Conservation (phyloP, 1,140 invertebrate genomes). For the Manduca sexta region DNA sequence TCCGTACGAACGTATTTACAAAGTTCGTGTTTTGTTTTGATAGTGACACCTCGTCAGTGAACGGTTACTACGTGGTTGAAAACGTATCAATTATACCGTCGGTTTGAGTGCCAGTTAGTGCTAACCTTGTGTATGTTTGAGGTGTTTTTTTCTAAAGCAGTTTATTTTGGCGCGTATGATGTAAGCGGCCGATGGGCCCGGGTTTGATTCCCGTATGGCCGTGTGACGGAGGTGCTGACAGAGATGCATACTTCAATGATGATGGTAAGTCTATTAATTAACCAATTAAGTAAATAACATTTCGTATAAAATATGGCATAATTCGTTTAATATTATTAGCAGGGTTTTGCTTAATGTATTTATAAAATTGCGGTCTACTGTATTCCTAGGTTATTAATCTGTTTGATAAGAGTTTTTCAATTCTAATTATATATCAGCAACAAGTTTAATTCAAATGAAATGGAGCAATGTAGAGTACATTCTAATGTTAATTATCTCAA, state of each 20-base stretch:
- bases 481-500: too few relatives aligned
- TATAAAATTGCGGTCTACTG: too few relatives aligned
- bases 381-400: too few relatives aligned
- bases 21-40: constrained; percentile 62
- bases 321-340: too few relatives aligned
- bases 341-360: too few relatives aligned
- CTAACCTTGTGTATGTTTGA: constrained; percentile 60
- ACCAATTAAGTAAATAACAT: too few relatives aligned
- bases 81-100: constrained; percentile 10
- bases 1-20: constrained; percentile 53
- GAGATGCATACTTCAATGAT: constrained; percentile 65
- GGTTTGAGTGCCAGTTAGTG: constrained; percentile 35
- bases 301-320: too few relatives aligned
- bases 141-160: constrained; percentile 40
- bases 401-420: too few relatives aligned
- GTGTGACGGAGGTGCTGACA: constrained; percentile 28
- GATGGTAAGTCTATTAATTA: constrained; percentile 48
- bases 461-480: too few relatives aligned
- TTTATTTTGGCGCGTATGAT: constrained; percentile 65
- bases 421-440: too few relatives aligned
- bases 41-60: constrained; percentile 27
- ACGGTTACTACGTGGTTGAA: constrained; percentile 20
- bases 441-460: too few relatives aligned
- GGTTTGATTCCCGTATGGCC: constrained; percentile 49
- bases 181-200: constrained; percentile 45